A percentile compares a stretch with the other conserved stretches of the same genome.
phyloP scores from a whole-genome alignment of 64 coral and sea anemone genomes.

The Platygyra sinensis region DNA sequence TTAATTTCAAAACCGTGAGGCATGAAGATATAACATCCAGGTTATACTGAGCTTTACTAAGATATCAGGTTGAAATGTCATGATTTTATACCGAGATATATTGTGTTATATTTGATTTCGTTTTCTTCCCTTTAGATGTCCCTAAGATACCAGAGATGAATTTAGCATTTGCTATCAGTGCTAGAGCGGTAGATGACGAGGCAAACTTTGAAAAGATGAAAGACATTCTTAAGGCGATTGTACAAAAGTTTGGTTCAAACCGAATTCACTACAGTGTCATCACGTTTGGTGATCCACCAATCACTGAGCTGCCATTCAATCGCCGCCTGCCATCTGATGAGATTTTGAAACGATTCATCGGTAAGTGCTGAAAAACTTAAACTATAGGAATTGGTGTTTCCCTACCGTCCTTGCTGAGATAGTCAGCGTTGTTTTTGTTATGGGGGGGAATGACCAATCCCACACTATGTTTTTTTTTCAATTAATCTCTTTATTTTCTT shows the following conservation, averaged over 20 bases:
- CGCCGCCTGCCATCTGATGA: conserved; percentile 5
- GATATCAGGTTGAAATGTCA: no score
- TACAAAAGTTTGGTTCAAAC: conserved; percentile 58
- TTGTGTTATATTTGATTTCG: not conserved
- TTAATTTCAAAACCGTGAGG: no score
- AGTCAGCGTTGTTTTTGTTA: not conserved
- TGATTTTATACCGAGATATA: no score
- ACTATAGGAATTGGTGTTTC: not conserved
- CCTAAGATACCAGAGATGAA: conserved; percentile 43
- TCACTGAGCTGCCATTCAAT: conserved; percentile 14
- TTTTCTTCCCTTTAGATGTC: conserved; percentile 18
- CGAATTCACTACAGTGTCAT: conserved; percentile 55
- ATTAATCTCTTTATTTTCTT: no score
- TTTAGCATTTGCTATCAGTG: conserved; percentile 62
- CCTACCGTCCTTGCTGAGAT: no score
- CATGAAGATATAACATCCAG: no score
- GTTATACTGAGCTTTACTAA: no score
- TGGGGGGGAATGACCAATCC: no score
- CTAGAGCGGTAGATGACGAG: conserved; percentile 18
- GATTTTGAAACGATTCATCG: conserved; percentile 11
- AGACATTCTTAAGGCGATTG: conserved; percentile 25
- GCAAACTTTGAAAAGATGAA: conserved; percentile 62
- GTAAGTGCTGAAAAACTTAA: not conserved
- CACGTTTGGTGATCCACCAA: conserved; percentile 43
- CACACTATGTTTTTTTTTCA: no score